Base-by-base conservation (phyloP, 2,888 invertebrate species). In the Nezara viridula region DNA sequence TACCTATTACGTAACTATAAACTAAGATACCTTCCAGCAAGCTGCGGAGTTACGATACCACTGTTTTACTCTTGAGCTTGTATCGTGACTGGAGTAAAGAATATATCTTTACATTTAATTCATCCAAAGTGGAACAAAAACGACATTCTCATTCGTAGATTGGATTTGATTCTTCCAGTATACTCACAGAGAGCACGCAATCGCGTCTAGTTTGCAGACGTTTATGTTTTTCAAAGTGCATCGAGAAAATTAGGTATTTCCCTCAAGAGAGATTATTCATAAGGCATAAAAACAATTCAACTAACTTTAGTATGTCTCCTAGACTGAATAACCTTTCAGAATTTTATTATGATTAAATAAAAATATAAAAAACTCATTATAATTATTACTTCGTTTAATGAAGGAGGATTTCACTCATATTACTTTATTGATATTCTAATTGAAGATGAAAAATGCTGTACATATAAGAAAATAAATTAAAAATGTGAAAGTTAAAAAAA, bases 71-170 rank as follows among this genome's bases (percentile, higher is more conserved):
- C 1, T 9, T 14, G 9, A 19, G 32, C 27, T 73, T 37, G 32
- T 73, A 37, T 73, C 66, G 66, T 73, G 66, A 73, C 66, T 73
- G 32, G 21, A 73, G 16, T 0, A 32, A 2, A 32, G 66, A 32
- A 32, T 32, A 32, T 81, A 44, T 44, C 37, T 37, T 24, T 10
- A n/a, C 9, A 24, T 81, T 81, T 81, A 81, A 81, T 81, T 47
- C 81, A 10, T 81, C 44, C 81, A n/a, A 81, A 81, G 81, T 81
- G 44, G 81, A 81, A 81, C 44, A 81, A 47, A 44, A 81, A 81
- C 14, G 81, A 81, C 44, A 44, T 44, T 81, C 44, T 47, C 44
- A 47, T 81, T 47, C 44, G 24, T 81, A 44, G 44, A 81, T 44
- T 81, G 44, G 12, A 81, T 81, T 44, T 81, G 44, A 81, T 44